phyloP scores from a whole-genome alignment of 2,888 invertebrate genomes.

The Aphidius colemani region DNA sequence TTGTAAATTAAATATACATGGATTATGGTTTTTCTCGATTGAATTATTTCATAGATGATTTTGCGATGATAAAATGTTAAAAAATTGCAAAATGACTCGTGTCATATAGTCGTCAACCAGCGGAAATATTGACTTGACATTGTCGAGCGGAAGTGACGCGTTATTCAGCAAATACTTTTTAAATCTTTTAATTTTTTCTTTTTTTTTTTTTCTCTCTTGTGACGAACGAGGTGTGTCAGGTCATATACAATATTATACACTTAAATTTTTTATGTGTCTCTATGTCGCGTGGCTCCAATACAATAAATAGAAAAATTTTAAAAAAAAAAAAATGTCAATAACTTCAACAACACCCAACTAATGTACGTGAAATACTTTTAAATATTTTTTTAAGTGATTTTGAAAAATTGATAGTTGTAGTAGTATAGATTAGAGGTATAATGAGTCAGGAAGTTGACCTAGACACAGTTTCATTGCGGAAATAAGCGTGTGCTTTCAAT shows the following conservation, averaged over 20 bases:
- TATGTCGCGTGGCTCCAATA: no score
- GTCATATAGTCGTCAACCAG: slow-evolving; percentile 26
- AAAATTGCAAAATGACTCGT: slow-evolving; percentile 12
- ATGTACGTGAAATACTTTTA: no score
- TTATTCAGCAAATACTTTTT: slow-evolving; percentile 50
- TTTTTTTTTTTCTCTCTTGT: slow-evolving; percentile 43
- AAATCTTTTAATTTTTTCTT: slow-evolving; percentile 35
- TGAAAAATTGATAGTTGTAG: no score
- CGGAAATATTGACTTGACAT: slow-evolving; percentile 60
- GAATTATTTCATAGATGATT: no score
- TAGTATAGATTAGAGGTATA: no score
- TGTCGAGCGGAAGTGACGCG: slow-evolving; percentile 58
- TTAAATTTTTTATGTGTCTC: slow-evolving; percentile 18
- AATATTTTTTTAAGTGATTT: no score
- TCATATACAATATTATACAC: slow-evolving; percentile 33
- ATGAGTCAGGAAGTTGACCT: slow-evolving; percentile 26
- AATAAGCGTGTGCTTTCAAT: slow-evolving; percentile 21
- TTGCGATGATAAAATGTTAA: no score
- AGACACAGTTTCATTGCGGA: slow-evolving; percentile 34
- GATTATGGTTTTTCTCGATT: no score
- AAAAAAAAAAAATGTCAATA: no score
- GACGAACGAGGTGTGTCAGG: slow-evolving; percentile 57
- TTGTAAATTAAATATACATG: background rate
- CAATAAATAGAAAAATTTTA: background rate
- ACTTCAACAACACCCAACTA: no score